Evolutionary conservation across 2,797 vertebrate genomes (phyloP).

Genomic region (Pagetopsis macropterus): DNA sequence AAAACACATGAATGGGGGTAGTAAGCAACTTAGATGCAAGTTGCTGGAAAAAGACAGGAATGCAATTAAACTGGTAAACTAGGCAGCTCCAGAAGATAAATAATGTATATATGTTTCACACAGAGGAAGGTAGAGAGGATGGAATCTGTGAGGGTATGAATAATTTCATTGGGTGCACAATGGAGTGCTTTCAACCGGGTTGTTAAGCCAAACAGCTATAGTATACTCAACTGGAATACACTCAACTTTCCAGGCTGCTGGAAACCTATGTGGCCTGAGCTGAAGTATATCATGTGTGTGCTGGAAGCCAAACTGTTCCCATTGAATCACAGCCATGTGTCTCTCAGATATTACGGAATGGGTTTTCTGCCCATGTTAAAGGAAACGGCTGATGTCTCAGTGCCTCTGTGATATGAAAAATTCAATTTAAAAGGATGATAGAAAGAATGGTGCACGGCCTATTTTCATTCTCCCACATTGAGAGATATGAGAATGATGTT

Average conservation of each 20-base stretch:
- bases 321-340: slow-evolving; percentile 78
- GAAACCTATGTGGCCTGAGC: slow-evolving; percentile 59
- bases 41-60: neutral
- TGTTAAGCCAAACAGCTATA: slow-evolving; percentile 30
- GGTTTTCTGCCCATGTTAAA: slow-evolving; percentile 83
- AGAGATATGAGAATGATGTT: slow-evolving; percentile 88
- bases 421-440: slow-evolving; percentile 89
- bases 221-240: slow-evolving; percentile 33
- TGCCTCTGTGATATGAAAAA: slow-evolving; percentile 88
- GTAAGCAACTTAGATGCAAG: slow-evolving; percentile 28
- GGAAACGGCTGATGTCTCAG: slow-evolving; percentile 86
- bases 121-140: slow-evolving; percentile 14
- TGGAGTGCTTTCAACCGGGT: slow-evolving; percentile 14
- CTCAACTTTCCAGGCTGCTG: slow-evolving; percentile 51
- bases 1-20: too few species aligned
- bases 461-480: slow-evolving; percentile 86
- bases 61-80: too few species aligned
- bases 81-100: neutral
- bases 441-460: slow-evolving; percentile 85
- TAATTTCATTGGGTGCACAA: slow-evolving; percentile 30
- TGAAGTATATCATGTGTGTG: slow-evolving; percentile 63
- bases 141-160: slow-evolving; percentile 13
- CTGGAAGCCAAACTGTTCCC: slow-evolving; percentile 62
- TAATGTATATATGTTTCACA: slow-evolving; percentile 12
- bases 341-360: slow-evolving; percentile 81